Evolutionary conservation across 2,888 invertebrate species (phyloP), one percentile per base, ranked within the genome.

Genomic region (Trilocha varians): DNA sequence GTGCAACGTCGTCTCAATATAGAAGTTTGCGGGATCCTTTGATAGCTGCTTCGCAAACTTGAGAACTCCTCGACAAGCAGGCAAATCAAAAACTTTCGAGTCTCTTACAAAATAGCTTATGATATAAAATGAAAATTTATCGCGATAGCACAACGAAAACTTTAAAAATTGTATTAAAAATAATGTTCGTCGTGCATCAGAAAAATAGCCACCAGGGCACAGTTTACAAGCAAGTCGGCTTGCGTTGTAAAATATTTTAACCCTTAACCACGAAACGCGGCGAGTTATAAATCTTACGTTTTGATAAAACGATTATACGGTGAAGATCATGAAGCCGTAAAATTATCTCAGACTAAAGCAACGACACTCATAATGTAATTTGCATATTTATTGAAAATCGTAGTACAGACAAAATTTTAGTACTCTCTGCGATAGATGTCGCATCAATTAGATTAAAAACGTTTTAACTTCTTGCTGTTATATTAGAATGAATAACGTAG

Each of bases 351-450:
- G 61, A 60, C 59, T 66, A 50, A 59, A 65, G 63, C 60, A 63
- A 65, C 64, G 59, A 49, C 65, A 59, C 63, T 70, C 61, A 57
- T 66, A 67, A 71, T 62, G 61, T 62, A 56, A 70, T 74, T 65
- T 70, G 55, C 70, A 74, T 73, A 69, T 68, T 70, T 73, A 74
- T 71, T 65, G 64, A 68, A 73, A 65, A 66, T 65, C 62, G 63
- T 76, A 75, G 73, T 53, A 69, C 55, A 63, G 65, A 54, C 50
- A 55, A 57, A 57, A 60, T 58, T 57, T 64, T 64, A 66, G 63
- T 59, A 58, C 56, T 56, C 54, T 61, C 53, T 54, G 49, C 54
- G 48, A 62, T 64, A 66, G 65, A 49, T 47, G 53, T 53, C 46
- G 60, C 60, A 58, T 40, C 15, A 55, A 49, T 62, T 72, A 69